phyloP scores from a whole-genome alignment of 2,888 invertebrate species.

The Trissolcus brochymenae region DNA sequence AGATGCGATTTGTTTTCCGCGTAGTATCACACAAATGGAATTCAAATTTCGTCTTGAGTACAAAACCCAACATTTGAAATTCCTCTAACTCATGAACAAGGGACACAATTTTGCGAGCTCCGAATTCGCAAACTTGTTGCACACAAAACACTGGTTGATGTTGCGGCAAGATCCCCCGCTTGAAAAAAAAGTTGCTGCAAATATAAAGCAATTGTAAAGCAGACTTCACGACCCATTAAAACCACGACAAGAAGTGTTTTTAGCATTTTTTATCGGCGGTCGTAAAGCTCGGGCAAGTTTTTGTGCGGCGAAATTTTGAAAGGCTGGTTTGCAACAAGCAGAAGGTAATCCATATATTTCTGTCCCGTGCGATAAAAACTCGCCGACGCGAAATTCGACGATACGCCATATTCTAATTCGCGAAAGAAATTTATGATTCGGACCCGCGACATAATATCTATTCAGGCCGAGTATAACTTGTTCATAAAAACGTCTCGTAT shows the following conservation, averaged over 20 bases:
- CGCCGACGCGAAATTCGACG: slow-evolving; percentile 4
- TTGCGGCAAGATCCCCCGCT: neutral
- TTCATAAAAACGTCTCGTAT: slow-evolving; percentile 44
- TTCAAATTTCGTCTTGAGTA: too few relatives aligned
- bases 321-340: slow-evolving; percentile 10
- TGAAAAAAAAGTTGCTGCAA: neutral
- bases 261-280: slow-evolving; percentile 1
- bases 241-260: neutral
- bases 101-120: neutral
- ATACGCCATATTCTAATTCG: slow-evolving; percentile 24
- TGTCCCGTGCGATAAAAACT: slow-evolving; percentile 16
- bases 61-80: too few relatives aligned
- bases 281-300: neutral
- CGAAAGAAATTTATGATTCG: slow-evolving; percentile 24
- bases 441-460: slow-evolving; percentile 41
- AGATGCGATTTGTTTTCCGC: too few relatives aligned
- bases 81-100: neutral
- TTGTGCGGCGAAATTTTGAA: slow-evolving; percentile 5
- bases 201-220: slow-evolving; percentile 2
- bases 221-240: slow-evolving; percentile 1
- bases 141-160: slow-evolving; percentile 1
- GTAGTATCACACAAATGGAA: neutral
- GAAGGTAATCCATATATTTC: slow-evolving; percentile 6
- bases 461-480: slow-evolving; percentile 35
- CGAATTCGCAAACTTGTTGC: slow-evolving; percentile 15